phyloP scores from a whole-genome alignment of 2,888 invertebrate species.

The Pardosa pseudoannulata region DNA sequence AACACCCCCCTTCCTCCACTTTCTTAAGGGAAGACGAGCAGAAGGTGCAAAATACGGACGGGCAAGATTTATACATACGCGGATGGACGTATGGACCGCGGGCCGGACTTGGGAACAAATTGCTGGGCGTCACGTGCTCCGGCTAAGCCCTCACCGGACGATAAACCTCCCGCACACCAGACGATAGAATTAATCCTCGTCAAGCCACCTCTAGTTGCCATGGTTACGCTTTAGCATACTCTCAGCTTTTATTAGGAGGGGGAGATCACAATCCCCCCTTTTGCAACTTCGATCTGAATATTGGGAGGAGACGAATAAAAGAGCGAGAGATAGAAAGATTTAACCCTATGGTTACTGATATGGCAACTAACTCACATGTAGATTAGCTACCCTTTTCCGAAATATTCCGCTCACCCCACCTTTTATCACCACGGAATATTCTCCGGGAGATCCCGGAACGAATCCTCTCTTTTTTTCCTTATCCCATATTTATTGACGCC shows the following conservation, averaged over 20 bases:
- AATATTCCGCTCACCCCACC: not conserved
- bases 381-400: constrained; percentile 44
- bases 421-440: constrained; percentile 15
- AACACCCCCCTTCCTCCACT: constrained; percentile 15
- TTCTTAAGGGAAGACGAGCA: constrained; percentile 66
- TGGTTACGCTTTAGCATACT: constrained; percentile 46
- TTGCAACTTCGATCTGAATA: constrained; percentile 19
- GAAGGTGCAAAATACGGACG: constrained; percentile 41
- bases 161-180: constrained; percentile 57
- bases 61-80: constrained; percentile 50
- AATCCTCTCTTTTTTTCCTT: constrained; percentile 3
- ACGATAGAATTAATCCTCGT: constrained; percentile 72
- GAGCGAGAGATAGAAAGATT: not conserved
- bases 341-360: constrained; percentile 64
- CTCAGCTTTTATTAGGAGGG: constrained; percentile 53
- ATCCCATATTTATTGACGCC: constrained; percentile 1
- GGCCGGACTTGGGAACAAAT: constrained; percentile 52
- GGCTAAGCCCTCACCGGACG: constrained; percentile 53
- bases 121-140: constrained; percentile 62
- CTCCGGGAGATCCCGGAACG: constrained; percentile 1
- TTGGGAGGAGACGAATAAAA: constrained; percentile 16
- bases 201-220: constrained; percentile 68
- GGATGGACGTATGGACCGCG: constrained; percentile 30
- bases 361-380: constrained; percentile 47
- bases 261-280: not conserved